phyloP scores from a whole-genome alignment of 2,888 invertebrate species.

The Epinotia nisella region DNA sequence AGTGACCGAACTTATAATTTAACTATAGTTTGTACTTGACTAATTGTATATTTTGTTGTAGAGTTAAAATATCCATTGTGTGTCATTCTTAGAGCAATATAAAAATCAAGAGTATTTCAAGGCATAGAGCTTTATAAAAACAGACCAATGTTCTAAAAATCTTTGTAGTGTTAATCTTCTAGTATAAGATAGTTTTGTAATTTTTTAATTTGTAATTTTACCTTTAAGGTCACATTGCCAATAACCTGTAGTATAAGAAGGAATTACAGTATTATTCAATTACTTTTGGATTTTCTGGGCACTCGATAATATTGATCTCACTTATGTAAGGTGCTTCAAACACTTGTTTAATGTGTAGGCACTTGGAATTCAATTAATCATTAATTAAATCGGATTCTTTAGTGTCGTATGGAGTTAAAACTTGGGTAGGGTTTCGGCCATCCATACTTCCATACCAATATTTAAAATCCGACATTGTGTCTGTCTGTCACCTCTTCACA shows the following conservation, averaged over 20 bases:
- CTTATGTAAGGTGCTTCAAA: conserved; percentile 36
- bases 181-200: conserved; percentile 43
- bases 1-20: background rate
- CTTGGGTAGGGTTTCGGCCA: background rate
- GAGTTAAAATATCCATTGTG: background rate
- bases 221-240: conserved; percentile 40
- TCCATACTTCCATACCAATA: no score
- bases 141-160: conserved; percentile 41
- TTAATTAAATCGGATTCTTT: conserved; percentile 26
- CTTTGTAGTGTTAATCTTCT: conserved; percentile 31
- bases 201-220: conserved; percentile 39
- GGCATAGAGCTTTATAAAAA: conserved; percentile 38
- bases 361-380: conserved; percentile 46
- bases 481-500: no score
- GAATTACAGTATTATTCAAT: conserved; percentile 48
- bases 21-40: background rate
- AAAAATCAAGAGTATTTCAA: conserved; percentile 18
- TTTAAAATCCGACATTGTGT: no score
- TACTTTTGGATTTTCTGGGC: conserved; percentile 15
- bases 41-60: background rate
- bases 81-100: conserved; percentile 1
- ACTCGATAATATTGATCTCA: conserved; percentile 26
- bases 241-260: conserved; percentile 38
- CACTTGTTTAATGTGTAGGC: conserved; percentile 48
- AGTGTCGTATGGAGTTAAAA: background rate